phyloP scores from a whole-genome alignment of 2,888 invertebrate genomes.

The Plagodis pulveraria region DNA sequence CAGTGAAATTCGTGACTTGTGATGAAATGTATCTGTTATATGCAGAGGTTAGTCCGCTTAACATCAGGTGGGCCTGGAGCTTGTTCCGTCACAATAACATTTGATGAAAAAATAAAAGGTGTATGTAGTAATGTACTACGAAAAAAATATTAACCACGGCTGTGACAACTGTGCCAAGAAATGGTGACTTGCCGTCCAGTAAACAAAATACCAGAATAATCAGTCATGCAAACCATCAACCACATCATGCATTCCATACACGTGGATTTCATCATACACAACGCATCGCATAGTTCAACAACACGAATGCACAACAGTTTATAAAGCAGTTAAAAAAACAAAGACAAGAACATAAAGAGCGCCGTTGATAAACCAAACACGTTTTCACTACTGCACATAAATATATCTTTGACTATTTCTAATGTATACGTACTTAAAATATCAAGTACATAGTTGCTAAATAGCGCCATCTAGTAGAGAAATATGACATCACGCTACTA shows the following conservation, averaged over 20 bases:
- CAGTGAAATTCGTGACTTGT: too few relatives aligned
- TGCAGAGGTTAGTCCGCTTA: too few relatives aligned
- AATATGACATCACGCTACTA: too few relatives aligned
- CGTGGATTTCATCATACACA: slow-evolving; percentile 31
- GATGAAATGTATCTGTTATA: too few relatives aligned
- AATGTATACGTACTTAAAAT: too few relatives aligned
- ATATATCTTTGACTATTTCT: not conserved
- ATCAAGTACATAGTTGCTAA: too few relatives aligned
- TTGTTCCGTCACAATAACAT: too few relatives aligned
- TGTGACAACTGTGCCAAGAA: too few relatives aligned
- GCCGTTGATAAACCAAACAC: slow-evolving; percentile 14
- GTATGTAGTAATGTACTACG: too few relatives aligned
- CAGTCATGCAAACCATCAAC: slow-evolving; percentile 26
- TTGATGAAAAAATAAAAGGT: too few relatives aligned
- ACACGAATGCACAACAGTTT: slow-evolving; percentile 12
- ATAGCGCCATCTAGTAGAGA: too few relatives aligned
- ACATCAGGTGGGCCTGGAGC: too few relatives aligned
- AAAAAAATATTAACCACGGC: not conserved
- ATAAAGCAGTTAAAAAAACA: slow-evolving; percentile 8
- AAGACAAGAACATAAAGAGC: not conserved
- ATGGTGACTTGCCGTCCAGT: not conserved
- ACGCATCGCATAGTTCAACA: slow-evolving; percentile 10
- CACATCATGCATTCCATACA: slow-evolving; percentile 26
- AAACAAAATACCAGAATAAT: slow-evolving; percentile 24
- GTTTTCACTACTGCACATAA: slow-evolving; percentile 12